Base-by-base conservation (phyloP, 2,888 invertebrate genomes). In the Drosophila demipolita region DNA sequence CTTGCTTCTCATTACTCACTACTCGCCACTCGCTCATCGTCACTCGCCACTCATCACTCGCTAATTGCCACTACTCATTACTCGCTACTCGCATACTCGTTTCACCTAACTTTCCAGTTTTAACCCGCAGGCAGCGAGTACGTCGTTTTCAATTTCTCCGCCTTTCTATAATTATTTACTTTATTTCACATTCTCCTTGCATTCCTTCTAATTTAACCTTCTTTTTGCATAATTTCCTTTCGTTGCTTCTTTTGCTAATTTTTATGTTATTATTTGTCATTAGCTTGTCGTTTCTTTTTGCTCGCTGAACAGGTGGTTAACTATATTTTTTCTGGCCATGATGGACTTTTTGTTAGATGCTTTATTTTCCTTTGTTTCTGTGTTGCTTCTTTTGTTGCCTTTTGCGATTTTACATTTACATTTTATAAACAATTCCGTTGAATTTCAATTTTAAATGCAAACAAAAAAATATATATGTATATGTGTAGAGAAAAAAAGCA, bases 361-460 rank as follows among this genome's bases (percentile, higher is more conserved):
- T 52, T 40, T 48, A 29, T 26, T 35, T 35, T n/a, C 4, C 40
- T 62, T 54, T 33, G 4, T 8, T 42, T 57, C 11, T 42, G 26
- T 29, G 15, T 62, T 33, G 36, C 23, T 58, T 36, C 12, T 15
- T 45, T 57, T 26, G 33, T 55, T 40, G 60, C 55, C 33, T 54
- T 65, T 52, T 26, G 57, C 35, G 53, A 62, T 57, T 53, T 26
- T 52, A 35, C 42, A 26, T 42, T 50, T 53, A 65, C 54, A 55
- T 77, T 71, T 66, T 59, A 53, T 57, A 55, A 69, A 40, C 55
- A 68, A 62, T 77, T 84, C 59, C 67, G 71, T 78, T 66, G 55
- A 81, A 81, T 83, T 79, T 67, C 53, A 73, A 77, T 70, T 77
- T 80, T 64, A 69, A 74, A 75, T 68, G 62, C 59, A 50, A 53